Evolutionary conservation across 2,113 vertebrate species (phyloP).

Genomic region (Geothlypis trichas): DNA sequence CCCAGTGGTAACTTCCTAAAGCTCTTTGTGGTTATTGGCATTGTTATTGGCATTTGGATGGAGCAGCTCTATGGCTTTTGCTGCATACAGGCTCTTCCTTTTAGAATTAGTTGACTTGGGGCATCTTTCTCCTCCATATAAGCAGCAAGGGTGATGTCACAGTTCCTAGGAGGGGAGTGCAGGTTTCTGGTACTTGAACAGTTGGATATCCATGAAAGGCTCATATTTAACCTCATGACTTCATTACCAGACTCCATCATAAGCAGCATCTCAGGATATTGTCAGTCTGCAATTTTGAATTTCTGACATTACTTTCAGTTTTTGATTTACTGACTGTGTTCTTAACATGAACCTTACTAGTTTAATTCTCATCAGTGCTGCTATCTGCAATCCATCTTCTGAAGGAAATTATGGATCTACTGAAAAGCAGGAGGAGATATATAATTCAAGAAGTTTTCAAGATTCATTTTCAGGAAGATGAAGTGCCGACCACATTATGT

Average conservation of each 20-base stretch:
- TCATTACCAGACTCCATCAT: not conserved
- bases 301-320: not conserved
- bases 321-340: conserved; percentile 67
- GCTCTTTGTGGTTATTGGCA: not conserved
- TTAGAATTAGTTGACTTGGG: not conserved
- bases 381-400: conserved; percentile 31
- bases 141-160: not conserved
- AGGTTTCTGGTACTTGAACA: not conserved
- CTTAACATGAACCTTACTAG: conserved; percentile 63
- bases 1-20: not conserved
- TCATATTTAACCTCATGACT: not conserved
- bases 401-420: conserved; percentile 56
- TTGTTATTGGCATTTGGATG: not conserved
- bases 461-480: conserved; percentile 65
- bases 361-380: conserved; percentile 63
- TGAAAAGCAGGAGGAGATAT: conserved; percentile 57
- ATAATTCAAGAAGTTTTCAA: conserved; percentile 72
- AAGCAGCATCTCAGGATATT: not conserved
- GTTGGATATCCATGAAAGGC: not conserved
- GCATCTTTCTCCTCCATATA: not conserved
- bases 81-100: not conserved
- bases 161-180: not conserved
- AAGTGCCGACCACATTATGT: conserved; percentile 28
- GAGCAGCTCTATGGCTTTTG: not conserved
- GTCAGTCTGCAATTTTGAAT: not conserved